Conservation (phyloP, 2,113 vertebrate genomes). For the Hippocampus barbouri region DNA sequence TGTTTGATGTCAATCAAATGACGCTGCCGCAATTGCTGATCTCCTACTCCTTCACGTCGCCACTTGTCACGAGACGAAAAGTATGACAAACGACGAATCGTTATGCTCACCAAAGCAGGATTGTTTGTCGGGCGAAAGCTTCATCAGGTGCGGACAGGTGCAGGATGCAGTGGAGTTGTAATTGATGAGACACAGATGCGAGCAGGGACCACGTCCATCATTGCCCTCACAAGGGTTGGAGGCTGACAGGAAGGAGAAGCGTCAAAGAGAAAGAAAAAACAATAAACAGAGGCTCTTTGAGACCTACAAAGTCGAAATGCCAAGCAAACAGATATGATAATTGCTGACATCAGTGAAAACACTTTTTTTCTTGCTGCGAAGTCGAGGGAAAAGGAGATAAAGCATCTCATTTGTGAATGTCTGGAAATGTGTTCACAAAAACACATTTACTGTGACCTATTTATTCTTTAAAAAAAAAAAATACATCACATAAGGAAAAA, state of each 20-base stretch:
- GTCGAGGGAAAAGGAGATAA: neutral
- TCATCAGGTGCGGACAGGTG: slow-evolving; percentile 94
- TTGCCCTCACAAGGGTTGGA: slow-evolving; percentile 90
- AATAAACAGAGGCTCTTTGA: neutral
- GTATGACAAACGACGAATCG: slow-evolving; percentile 10
- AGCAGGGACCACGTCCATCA: slow-evolving; percentile 87
- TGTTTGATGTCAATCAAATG: slow-evolving; percentile 4
- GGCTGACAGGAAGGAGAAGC: slow-evolving; percentile 65
- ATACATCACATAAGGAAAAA: neutral
- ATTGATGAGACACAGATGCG: slow-evolving; percentile 95
- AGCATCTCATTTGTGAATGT: neutral
- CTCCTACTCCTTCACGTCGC: neutral
- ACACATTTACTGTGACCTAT: neutral
- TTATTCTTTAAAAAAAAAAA: neutral
- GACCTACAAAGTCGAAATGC: neutral
- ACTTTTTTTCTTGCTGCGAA: neutral
- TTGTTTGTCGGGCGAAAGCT: slow-evolving; percentile 84
- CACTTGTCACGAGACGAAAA: neutral
- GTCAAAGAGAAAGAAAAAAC: neutral
- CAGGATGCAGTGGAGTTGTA: slow-evolving; percentile 89
- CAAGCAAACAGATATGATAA: neutral
- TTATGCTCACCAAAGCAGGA: slow-evolving; percentile 85
- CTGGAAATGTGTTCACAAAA: slow-evolving; percentile 4
- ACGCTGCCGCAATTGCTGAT: neutral
- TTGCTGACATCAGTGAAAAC: neutral